Evolutionary conservation across 37 sponge, comb jelly and placozoan genomes (phyloP), one percentile per base, ranked within the genome.

Genomic region (Beroe ovata): DNA sequence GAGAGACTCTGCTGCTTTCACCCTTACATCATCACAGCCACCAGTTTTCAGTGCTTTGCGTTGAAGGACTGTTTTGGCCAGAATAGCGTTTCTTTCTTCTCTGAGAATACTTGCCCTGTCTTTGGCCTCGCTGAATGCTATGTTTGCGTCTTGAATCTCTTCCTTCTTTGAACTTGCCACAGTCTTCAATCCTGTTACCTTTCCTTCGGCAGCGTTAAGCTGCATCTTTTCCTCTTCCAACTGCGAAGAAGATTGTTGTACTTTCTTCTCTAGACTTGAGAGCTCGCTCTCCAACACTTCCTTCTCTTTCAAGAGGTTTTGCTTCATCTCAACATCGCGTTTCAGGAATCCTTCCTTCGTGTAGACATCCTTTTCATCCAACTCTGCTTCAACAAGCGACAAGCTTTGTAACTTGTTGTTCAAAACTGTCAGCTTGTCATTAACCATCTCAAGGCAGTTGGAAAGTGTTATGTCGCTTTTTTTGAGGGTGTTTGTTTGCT

Each of bases 301-400:
- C 54, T 42, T 77, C 11, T 77, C 84, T 77, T 8, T n/a, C 26
- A 26, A 8, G 4, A 77, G 54, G 14, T 77, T 38, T 14, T 39
- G 54, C 33, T 36, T 77, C 11, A 35, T 77, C 38, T 40, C 54
- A 77, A 42, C 54, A 25, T 77, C 84, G 23, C 84, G n/a, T 42
- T 77, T 77, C 54, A 42, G 38, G 38, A 77, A 77, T n/a, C 84
- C 84, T 1, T 77, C 84, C 84, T 20, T 35, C n/a, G 84, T 77
- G 28, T 77, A 77, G n/a, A 32, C 22, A 25, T 77, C 84, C 6
- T 41, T 40, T 26, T 77, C 28, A 4, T 29, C 54, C n/a, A 77
- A 42, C 54, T 77, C 54, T 18, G 42, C n/a, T 25, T 42, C 25
- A 19, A 42, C 84, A n/a, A 36, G 19, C 8, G 47, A 39, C 54